Percentiles rank a stretch among this genome's conserved stretches.
These are phyloP conservation scores for Gasterosteus nipponicus DNA, from an alignment of 2,113 vertebrate species.

Conservation along the genomic window DNA sequence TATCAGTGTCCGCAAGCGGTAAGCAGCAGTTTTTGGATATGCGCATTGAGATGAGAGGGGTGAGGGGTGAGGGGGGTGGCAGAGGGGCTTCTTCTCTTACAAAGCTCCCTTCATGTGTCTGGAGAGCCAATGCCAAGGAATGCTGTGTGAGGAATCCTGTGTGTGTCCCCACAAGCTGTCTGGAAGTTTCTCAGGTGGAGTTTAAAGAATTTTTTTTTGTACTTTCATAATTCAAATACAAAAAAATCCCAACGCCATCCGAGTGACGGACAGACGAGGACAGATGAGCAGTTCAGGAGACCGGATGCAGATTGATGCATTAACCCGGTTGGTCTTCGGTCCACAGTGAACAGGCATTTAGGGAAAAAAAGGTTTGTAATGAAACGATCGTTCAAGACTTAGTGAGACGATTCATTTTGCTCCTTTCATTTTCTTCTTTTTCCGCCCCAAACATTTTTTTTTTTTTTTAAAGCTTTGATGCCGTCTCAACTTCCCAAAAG, in stretches of 20 bases:
- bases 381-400: not conserved
- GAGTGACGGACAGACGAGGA: not conserved
- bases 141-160: constrained; percentile 67
- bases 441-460: not conserved
- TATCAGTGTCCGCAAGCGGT: constrained; percentile 35
- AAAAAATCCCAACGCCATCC: not conserved
- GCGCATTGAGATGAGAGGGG: not conserved
- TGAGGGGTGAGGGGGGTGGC: not conserved
- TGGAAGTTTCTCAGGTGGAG: constrained; percentile 2
- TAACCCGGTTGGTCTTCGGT: not conserved
- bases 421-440: not conserved
- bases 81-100: constrained; percentile 58
- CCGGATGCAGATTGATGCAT: constrained; percentile 10
- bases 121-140: constrained; percentile 75
- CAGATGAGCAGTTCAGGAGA: not conserved
- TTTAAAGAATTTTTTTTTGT: too few relatives aligned
- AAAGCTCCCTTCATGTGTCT: constrained; percentile 78
- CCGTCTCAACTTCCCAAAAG: constrained; percentile 37
- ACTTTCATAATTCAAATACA: not conserved
- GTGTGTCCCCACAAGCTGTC: constrained; percentile 32
- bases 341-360: not conserved
- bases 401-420: not conserved
- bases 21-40: constrained; percentile 42
- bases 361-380: not conserved
- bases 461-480: constrained; percentile 47